Conservation (phyloP, 2,797 vertebrate genomes). For the Myotis vivesi region DNA sequence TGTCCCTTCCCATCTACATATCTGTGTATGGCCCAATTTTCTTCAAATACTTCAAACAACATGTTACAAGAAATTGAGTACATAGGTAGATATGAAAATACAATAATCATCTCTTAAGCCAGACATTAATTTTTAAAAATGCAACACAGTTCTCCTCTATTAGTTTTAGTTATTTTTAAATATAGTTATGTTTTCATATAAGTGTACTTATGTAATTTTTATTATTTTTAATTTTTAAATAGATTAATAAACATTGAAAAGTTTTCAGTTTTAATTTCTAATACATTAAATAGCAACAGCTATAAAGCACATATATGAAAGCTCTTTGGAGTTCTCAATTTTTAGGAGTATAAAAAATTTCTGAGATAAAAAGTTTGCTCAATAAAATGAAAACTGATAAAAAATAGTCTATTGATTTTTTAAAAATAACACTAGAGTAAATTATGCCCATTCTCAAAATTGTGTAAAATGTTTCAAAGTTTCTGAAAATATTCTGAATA, state of each 20-base stretch:
- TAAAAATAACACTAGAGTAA: not conserved
- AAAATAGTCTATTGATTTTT: not conserved
- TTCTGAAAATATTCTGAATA: conserved; percentile 67
- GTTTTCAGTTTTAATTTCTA: not conserved
- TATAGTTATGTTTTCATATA: not conserved
- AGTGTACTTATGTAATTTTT: not conserved
- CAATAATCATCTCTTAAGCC: not conserved
- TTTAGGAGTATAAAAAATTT: not conserved
- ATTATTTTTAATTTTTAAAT: conserved; percentile 25
- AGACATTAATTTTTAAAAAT: not conserved
- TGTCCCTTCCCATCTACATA: not conserved
- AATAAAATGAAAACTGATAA: not conserved
- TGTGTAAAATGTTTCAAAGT: conserved; percentile 26
- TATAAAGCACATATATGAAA: not conserved
- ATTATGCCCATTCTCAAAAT: conserved; percentile 56
- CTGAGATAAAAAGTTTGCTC: not conserved
- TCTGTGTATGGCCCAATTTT: not conserved
- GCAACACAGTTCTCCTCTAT: not conserved
- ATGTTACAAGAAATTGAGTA: not conserved
- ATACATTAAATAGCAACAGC: not conserved
- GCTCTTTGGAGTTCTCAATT: not conserved
- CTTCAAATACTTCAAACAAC: not conserved
- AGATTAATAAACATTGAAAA: not conserved
- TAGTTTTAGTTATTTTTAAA: not conserved
- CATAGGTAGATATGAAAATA: not conserved